These are phyloP conservation scores for Carassius gibelio DNA, from an alignment of 2,113 vertebrate species.

Conservation along the genomic window DNA sequence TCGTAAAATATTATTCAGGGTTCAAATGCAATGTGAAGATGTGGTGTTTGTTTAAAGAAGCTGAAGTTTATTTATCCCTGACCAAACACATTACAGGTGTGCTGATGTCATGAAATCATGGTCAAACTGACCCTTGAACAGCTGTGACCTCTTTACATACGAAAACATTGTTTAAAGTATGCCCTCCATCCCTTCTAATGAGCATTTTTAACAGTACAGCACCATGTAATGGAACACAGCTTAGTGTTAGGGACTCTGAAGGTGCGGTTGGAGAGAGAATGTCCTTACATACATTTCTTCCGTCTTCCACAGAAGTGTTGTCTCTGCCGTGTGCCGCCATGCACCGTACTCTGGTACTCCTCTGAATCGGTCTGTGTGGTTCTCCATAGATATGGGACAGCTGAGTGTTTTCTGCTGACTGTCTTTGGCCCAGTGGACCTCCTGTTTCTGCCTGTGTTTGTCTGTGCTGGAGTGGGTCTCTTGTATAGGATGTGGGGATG, in stretches of 20 bases:
- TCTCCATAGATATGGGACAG: not conserved
- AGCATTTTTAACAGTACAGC: not conserved
- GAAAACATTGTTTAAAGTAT: not conserved
- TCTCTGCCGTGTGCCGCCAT: slow-evolving; percentile 63
- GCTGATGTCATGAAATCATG: slow-evolving; percentile 33
- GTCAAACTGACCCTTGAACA: slow-evolving; percentile 7
- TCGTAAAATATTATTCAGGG: not conserved
- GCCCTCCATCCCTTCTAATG: not conserved
- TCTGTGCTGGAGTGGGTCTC: slow-evolving; percentile 61
- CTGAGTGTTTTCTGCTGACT: not conserved
- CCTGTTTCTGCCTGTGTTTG: not conserved
- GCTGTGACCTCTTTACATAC: not conserved
- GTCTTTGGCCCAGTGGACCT: not conserved
- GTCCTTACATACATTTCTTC: slow-evolving; percentile 94
- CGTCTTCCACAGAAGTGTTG: slow-evolving; percentile 88
- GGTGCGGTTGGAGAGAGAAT: slow-evolving; percentile 47
- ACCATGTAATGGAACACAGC: not conserved
- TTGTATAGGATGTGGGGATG: slow-evolving; percentile 87
- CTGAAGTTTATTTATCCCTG: slow-evolving; percentile 22
- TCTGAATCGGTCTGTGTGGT: not conserved
- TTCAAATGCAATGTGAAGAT: slow-evolving; percentile 26
- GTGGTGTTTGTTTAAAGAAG: slow-evolving; percentile 1
- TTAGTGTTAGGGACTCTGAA: not conserved
- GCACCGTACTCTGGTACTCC: not conserved
- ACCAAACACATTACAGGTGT: slow-evolving; percentile 33